Conservation (phyloP, 2,888 invertebrate species). For the Erannis defoliaria region DNA sequence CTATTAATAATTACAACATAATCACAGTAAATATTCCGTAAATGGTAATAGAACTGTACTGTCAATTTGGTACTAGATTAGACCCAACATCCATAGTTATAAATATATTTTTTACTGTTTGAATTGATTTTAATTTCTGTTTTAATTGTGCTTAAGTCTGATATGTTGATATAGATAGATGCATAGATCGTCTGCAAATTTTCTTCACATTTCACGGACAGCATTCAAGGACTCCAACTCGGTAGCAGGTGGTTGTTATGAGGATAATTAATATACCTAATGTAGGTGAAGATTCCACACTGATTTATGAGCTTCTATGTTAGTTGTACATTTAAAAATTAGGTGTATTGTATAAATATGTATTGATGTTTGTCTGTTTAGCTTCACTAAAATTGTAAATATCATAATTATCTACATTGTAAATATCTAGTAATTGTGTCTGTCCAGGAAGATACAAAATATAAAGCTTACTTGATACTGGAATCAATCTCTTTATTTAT, state of each 20-base stretch:
- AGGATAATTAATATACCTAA: slow-evolving; percentile 18
- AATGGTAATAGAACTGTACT: too few species aligned
- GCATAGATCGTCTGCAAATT: neutral
- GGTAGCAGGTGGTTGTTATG: slow-evolving; percentile 1
- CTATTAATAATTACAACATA: too few species aligned
- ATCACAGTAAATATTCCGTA: too few species aligned
- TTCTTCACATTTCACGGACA: neutral
- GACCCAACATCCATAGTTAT: too few species aligned
- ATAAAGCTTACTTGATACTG: neutral
- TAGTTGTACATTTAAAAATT: slow-evolving; percentile 23
- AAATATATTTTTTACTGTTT: too few species aligned
- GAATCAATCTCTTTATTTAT: slow-evolving; percentile 2
- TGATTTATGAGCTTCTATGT: slow-evolving; percentile 29
- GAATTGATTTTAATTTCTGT: slow-evolving; percentile 6
- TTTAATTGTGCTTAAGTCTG: neutral
- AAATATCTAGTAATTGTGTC: slow-evolving; percentile 9
- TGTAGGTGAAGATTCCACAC: slow-evolving; percentile 21
- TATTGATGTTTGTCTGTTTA: slow-evolving; percentile 16
- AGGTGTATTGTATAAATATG: slow-evolving; percentile 22
- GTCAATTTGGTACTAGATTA: too few species aligned
- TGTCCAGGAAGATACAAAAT: neutral
- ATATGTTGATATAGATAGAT: neutral
- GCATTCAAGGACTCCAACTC: slow-evolving; percentile 10
- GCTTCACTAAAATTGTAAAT: slow-evolving; percentile 27
- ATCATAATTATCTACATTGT: neutral